phyloP scores from a whole-genome alignment of 1,140 invertebrate genomes.

The Plodia interpunctella region DNA sequence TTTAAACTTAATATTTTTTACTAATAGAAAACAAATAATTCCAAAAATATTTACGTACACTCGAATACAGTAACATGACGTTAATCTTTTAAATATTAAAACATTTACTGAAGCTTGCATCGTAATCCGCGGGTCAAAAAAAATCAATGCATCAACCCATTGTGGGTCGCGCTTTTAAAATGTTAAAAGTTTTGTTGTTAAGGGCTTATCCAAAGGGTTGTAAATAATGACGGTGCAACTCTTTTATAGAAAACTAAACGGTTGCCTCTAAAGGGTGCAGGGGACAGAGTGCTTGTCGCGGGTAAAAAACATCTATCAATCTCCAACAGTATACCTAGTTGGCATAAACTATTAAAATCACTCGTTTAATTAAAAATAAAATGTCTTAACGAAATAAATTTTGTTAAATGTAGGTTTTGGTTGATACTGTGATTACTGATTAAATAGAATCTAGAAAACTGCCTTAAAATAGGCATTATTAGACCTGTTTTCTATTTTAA shows the following conservation, averaged over 20 bases:
- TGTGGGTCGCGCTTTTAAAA: constrained; percentile 64
- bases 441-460: too few species aligned
- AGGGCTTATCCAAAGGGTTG: constrained; percentile 68
- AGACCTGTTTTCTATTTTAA: too few species aligned
- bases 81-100: constrained; percentile 74
- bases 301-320: not conserved
- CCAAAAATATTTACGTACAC: constrained; percentile 59
- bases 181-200: constrained; percentile 72
- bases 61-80: constrained; percentile 54
- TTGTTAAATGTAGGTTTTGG: too few species aligned
- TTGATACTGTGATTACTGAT: too few species aligned
- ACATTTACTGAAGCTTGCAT: constrained; percentile 52
- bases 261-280: constrained; percentile 37
- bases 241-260: constrained; percentile 62
- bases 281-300: not conserved
- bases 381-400: too few species aligned
- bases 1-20: constrained; percentile 39
- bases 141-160: constrained; percentile 56
- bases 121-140: constrained; percentile 51
- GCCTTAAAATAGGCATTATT: too few species aligned
- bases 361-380: too few species aligned
- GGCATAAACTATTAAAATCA: too few species aligned
- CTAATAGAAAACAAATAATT: constrained; percentile 47
- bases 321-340: too few species aligned
- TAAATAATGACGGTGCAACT: constrained; percentile 72